Evolutionary conservation across 2,888 invertebrate species (phyloP).

Genomic region (Stenurella melanura): DNA sequence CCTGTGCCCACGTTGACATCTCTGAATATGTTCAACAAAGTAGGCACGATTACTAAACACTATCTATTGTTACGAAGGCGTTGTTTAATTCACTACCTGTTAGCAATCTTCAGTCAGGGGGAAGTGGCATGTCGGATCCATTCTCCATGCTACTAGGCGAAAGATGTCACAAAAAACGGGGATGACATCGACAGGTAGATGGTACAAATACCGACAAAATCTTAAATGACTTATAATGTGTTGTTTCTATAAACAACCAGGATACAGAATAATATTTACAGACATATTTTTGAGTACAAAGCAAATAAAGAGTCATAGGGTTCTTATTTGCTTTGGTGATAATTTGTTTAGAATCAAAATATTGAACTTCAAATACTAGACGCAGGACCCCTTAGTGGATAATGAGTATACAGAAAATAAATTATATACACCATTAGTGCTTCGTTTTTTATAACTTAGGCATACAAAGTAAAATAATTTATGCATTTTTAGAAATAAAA

Average conservation of each 20-base stretch:
- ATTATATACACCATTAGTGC: conserved; percentile 2
- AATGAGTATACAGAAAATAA: conserved; percentile 28
- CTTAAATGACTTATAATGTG: conserved; percentile 41
- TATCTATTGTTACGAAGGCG: conserved; percentile 46
- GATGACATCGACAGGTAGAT: conserved; percentile 35
- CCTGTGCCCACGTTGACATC: conserved; percentile 53
- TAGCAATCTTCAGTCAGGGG: conserved; percentile 31
- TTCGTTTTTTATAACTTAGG: neutral
- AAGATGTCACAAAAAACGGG: conserved; percentile 13
- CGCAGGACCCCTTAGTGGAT: conserved; percentile 34
- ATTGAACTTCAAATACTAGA: conserved; percentile 33
- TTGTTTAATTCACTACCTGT: conserved; percentile 42
- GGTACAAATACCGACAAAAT: conserved; percentile 31
- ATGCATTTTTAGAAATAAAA: too few relatives aligned
- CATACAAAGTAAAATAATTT: too few relatives aligned
- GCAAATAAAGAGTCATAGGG: conserved; percentile 40
- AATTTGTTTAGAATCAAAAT: conserved; percentile 46
- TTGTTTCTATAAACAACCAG: conserved; percentile 41
- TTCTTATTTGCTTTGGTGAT: conserved; percentile 41
- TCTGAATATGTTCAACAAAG: conserved; percentile 44
- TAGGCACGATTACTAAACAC: conserved; percentile 46
- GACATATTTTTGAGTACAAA: conserved; percentile 41
- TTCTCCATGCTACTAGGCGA: conserved; percentile 19
- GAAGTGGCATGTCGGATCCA: conserved; percentile 21
- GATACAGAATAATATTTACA: conserved; percentile 41